Percentiles rank a stretch among this genome's conserved stretches.
phyloP scores from a whole-genome alignment of 2,797 vertebrate species.

The Lutra lutra region DNA sequence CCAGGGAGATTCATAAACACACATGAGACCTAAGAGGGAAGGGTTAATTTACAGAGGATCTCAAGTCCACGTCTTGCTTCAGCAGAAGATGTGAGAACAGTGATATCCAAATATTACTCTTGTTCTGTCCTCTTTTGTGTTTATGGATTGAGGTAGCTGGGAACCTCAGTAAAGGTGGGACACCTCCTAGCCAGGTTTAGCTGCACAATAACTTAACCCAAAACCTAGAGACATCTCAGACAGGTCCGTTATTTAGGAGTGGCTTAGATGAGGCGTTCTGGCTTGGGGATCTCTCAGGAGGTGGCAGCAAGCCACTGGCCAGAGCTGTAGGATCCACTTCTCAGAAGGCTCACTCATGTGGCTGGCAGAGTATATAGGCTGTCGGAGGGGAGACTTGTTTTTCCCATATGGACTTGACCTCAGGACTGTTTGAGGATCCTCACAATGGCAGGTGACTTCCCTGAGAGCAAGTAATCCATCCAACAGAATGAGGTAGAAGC shows the following conservation, averaged over 20 bases:
- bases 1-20: background rate
- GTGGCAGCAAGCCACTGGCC: background rate
- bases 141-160: background rate
- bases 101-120: background rate
- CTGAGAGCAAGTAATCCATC: background rate
- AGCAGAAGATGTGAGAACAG: background rate
- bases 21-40: fast-evolving
- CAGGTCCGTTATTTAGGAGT: background rate
- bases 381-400: background rate
- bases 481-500: background rate
- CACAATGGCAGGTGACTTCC: background rate
- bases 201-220: background rate
- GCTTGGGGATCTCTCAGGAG: background rate
- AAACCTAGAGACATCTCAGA: background rate
- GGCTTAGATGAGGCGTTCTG: background rate
- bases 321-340: background rate
- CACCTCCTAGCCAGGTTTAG: background rate
- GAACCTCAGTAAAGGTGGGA: background rate
- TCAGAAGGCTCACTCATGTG: background rate
- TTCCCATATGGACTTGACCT: background rate
- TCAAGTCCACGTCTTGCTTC: background rate
- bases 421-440: background rate
- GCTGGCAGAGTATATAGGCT: background rate
- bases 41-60: background rate
- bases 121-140: background rate